Evolutionary conservation across 1,140 invertebrate genomes (phyloP), one percentile per base, ranked within the genome.

Genomic region (Drosophila subpulchrella): DNA sequence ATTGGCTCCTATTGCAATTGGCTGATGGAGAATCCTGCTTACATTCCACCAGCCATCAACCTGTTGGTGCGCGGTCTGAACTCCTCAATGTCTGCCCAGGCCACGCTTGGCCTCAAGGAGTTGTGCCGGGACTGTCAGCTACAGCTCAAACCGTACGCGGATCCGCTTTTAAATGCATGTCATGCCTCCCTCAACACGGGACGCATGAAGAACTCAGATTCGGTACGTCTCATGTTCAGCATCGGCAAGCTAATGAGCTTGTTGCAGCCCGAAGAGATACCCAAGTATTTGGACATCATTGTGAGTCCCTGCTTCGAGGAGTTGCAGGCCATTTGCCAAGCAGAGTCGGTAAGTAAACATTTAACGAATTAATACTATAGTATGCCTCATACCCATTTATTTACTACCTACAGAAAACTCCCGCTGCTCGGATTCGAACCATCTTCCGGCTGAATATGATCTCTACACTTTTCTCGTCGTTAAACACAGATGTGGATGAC

Each of bases 71-170:
- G 95, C 53, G 95, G 94, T 36, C 93, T 97, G 2, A 95, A 95
- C 75, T 92, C 94, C 0, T 94, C 96, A 15, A 94, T 96, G n/a
- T 94, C 96, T 1, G 94, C 95, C 2, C 94, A 95, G 56, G 97
- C 97, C 0, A 98, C 97, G 11, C 95, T 98, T 92, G 97, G 97
- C 4, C 93, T 98, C 1, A 97, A 97, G 86, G 97, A 98, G 78
- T 94, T 98, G 24, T 95, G 96, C 3, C 93, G 95, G 17, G 97
- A 97, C 88, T 98, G 97, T 89, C 94, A 95, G 62, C 89, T 94
- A 6, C 94, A 95, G 83, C 93, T 98, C 24, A 93, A 94, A 46
- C 96, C 96, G 0, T 96, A 95, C 75, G 96, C 96, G 0, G 94
- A 94, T 55, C 94, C 95, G 61, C 95, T 97, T 48, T 93, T 97